Evolutionary conservation across 1,140 invertebrate genomes (phyloP).

Genomic region (Drosophila burlai): DNA sequence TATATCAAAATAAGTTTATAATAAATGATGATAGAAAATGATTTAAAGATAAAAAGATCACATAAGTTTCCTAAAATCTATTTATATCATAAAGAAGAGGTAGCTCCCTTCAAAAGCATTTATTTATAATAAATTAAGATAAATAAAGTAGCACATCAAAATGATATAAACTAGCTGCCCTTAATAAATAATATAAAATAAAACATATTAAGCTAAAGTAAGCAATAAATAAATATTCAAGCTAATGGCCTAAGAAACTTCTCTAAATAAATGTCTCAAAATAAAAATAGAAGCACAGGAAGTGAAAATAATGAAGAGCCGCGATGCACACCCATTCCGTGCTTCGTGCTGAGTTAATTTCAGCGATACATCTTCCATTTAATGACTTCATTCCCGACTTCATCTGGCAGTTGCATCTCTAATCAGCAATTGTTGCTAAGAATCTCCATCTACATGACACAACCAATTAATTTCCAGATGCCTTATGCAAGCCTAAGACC

Average conservation of each 20-base stretch:
- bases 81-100: neutral
- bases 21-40: neutral
- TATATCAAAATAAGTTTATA: too few relatives aligned
- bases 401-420: slow-evolving; percentile 43
- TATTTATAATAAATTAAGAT: neutral
- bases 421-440: slow-evolving; percentile 53
- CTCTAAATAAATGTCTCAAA: neutral
- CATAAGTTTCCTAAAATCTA: neutral
- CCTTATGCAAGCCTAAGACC: slow-evolving; percentile 41
- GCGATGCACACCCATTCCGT: slow-evolving; percentile 10
- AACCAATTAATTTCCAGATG: slow-evolving; percentile 75
- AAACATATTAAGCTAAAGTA: neutral
- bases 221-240: neutral
- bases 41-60: neutral
- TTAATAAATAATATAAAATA: neutral
- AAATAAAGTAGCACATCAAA: neutral
- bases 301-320: slow-evolving; percentile 18
- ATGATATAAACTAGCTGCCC: too few relatives aligned
- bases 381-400: slow-evolving; percentile 46
- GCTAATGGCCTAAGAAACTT: neutral
- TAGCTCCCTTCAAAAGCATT: neutral
- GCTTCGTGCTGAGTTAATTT: slow-evolving; percentile 12
- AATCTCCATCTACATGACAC: slow-evolving; percentile 63
- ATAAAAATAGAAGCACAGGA: neutral
- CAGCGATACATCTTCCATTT: slow-evolving; percentile 39